Conservation (phyloP, 2,113 vertebrate species). For the Otolemur garnettii region DNA sequence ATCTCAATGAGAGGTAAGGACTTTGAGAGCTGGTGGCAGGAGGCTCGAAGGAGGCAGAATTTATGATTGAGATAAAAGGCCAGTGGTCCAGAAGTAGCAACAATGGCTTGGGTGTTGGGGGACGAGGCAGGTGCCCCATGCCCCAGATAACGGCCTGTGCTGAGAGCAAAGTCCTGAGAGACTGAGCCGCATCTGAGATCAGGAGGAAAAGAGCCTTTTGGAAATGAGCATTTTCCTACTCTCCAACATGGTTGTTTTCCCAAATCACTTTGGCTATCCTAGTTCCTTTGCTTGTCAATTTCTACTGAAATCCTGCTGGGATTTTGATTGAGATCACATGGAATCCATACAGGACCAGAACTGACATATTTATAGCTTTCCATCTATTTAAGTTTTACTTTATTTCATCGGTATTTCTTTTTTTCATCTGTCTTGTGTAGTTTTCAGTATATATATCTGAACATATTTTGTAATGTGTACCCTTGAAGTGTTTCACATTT, state of each 20-base stretch:
- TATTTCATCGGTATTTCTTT: not conserved
- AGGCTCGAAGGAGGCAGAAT: not conserved
- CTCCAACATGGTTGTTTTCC: not conserved
- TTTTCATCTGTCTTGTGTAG: not conserved
- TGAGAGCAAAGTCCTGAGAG: not conserved
- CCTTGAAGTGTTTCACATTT: not conserved
- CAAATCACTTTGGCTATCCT: not conserved
- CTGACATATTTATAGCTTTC: not conserved
- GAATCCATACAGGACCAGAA: not conserved
- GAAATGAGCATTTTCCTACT: not conserved
- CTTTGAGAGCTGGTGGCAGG: not conserved
- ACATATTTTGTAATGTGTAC: not conserved
- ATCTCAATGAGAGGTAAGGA: not conserved
- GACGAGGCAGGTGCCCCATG: not conserved
- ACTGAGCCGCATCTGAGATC: not conserved
- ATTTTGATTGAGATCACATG: not conserved
- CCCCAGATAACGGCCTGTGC: not conserved
- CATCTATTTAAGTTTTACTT: not conserved
- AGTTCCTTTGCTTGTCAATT: not conserved
- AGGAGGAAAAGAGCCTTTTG: no score
- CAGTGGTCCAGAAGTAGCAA: not conserved
- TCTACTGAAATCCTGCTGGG: not conserved
- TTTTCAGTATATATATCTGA: not conserved
- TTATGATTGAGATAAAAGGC: not conserved
- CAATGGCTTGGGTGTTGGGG: not conserved